These are phyloP conservation scores for Nipponacmea schrenckii DNA, from an alignment of 2,888 invertebrate genomes.

Conservation along the genomic window DNA sequence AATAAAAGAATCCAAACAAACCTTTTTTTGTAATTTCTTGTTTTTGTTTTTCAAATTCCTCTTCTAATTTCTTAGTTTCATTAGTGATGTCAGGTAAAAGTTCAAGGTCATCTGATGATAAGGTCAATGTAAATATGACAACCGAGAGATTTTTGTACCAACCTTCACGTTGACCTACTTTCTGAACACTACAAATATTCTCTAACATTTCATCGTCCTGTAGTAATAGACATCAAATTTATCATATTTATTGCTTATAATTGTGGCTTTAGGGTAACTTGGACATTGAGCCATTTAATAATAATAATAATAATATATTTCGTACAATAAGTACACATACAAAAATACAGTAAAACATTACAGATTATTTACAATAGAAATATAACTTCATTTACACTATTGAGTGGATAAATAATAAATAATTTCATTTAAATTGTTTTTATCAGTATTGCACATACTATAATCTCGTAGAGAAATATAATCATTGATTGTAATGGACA, in stretches of 20 bases:
- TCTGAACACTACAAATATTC: constrained; percentile 44
- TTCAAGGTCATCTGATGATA: constrained; percentile 20
- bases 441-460: no score
- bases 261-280: no score
- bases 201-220: constrained; percentile 48
- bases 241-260: background rate
- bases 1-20: constrained; percentile 1
- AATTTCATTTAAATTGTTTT: no score
- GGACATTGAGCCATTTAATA: background rate
- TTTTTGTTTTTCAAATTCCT: constrained; percentile 36
- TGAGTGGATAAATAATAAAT: no score
- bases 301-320: constrained; percentile 3
- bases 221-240: background rate
- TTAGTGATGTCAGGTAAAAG: constrained; percentile 17
- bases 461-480: no score
- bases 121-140: constrained; percentile 41
- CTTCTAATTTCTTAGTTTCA: constrained; percentile 24
- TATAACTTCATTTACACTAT: no score
- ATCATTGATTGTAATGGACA: no score
- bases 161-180: constrained; percentile 43
- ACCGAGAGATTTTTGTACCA: constrained; percentile 52
- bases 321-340: no score
- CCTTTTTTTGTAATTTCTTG: constrained; percentile 41
- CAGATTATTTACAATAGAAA: no score
- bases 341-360: no score